Percentiles rank a stretch among this genome's conserved stretches.
phyloP scores from a whole-genome alignment of 2,113 vertebrate genomes.

The Meleagris gallopavo region DNA sequence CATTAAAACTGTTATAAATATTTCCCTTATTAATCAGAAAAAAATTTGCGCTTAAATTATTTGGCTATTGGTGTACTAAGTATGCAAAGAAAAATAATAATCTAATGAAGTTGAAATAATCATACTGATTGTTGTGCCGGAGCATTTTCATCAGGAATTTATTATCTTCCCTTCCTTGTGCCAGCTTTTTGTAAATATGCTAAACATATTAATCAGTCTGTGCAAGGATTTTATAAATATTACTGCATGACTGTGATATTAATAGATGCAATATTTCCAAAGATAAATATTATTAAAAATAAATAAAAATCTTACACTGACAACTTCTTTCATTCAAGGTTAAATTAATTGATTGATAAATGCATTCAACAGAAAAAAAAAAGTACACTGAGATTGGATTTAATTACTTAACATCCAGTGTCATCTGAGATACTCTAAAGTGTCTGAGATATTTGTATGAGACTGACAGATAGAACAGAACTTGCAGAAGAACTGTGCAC shows the following conservation, averaged over 20 bases:
- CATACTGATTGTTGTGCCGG: not conserved
- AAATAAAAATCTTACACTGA: not conserved
- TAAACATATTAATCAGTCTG: conserved; percentile 60
- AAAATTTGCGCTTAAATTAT: conserved; percentile 30
- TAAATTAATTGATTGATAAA: conserved; percentile 16
- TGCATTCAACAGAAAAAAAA: not conserved
- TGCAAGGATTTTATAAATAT: conserved; percentile 38
- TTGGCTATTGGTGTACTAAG: conserved; percentile 4
- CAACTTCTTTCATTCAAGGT: conserved; percentile 20
- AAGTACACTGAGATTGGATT: not conserved
- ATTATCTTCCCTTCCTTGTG: conserved; percentile 21
- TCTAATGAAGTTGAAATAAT: conserved; percentile 52
- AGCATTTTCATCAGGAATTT: conserved; percentile 48
- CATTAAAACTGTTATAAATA: not conserved
- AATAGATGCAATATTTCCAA: conserved; percentile 48
- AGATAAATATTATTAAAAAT: conserved; percentile 4
- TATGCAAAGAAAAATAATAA: conserved; percentile 26
- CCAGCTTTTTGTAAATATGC: conserved; percentile 39
- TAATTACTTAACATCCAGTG: not conserved
- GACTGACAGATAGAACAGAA: not conserved
- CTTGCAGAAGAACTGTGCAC: not conserved
- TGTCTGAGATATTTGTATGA: not conserved
- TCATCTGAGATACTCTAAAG: not conserved
- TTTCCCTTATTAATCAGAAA: conserved; percentile 19
- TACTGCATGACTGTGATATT: conserved; percentile 59